Evolutionary conservation across 2,797 vertebrate species (phyloP).

Genomic region (Falco concolor): DNA sequence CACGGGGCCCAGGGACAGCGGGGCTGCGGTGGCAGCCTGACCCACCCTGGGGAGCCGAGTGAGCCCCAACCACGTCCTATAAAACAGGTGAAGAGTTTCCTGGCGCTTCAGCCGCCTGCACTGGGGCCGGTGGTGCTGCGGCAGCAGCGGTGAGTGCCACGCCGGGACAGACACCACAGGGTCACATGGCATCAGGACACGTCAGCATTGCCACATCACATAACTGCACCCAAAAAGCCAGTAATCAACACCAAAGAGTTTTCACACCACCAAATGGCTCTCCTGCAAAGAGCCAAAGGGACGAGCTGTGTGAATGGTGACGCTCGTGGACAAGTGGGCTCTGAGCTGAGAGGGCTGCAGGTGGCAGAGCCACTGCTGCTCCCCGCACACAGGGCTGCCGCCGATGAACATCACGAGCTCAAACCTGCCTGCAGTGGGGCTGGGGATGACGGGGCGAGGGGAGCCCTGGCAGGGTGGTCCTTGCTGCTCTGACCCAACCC

Average conservation of each 20-base stretch:
- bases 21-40: background rate
- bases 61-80: background rate
- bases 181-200: rapidly evolving
- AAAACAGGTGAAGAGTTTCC: too few species aligned
- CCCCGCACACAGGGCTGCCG: background rate
- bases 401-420: rapidly evolving
- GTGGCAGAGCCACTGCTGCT: background rate
- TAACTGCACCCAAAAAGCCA: background rate
- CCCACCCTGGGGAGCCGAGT: background rate
- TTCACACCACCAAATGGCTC: background rate
- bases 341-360: background rate
- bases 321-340: rapidly evolving
- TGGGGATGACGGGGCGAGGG: rapidly evolving
- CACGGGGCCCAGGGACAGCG: rapidly evolving
- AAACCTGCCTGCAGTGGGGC: rapidly evolving
- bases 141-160: rapidly evolving
- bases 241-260: background rate
- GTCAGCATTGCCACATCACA: rapidly evolving
- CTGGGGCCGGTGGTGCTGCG: rapidly evolving
- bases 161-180: rapidly evolving
- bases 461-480: background rate
- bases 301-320: background rate
- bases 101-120: background rate
- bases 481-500: background rate
- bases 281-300: background rate